phyloP scores from a whole-genome alignment of 1,140 invertebrate genomes.

The Eriosoma lanigerum region DNA sequence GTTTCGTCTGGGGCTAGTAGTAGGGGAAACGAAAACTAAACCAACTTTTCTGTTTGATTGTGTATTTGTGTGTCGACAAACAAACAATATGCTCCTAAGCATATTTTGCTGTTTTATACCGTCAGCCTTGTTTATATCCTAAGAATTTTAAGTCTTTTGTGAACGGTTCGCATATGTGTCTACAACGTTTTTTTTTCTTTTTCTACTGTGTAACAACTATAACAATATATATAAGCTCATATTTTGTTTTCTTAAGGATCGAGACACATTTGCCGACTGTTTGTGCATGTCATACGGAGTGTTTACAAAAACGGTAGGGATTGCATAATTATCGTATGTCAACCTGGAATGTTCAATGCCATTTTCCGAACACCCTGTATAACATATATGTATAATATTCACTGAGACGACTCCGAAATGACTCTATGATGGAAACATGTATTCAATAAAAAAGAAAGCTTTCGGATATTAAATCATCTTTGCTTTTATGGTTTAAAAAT shows the following conservation, averaged over 20 bases:
- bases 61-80: background rate
- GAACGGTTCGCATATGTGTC: background rate
- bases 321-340: too few species aligned
- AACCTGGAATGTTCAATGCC: too few species aligned
- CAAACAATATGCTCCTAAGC: background rate
- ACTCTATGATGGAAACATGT: background rate
- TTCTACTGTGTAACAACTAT: background rate
- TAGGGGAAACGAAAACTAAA: background rate
- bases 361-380: too few species aligned
- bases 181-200: background rate
- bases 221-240: background rate
- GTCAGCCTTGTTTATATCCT: background rate
- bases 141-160: constrained; percentile 33
- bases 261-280: background rate
- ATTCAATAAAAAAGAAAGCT: background rate
- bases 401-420: background rate
- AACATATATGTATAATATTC: background rate
- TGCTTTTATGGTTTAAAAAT: constrained; percentile 3
- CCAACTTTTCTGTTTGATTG: constrained; percentile 16
- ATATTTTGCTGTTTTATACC: constrained; percentile 19
- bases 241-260: constrained; percentile 3
- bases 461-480: constrained; percentile 12
- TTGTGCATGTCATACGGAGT: background rate
- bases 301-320: too few species aligned
- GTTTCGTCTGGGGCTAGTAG: background rate